Base-by-base conservation (phyloP, 2,113 vertebrate species). In the Eretmochelys imbricata region DNA sequence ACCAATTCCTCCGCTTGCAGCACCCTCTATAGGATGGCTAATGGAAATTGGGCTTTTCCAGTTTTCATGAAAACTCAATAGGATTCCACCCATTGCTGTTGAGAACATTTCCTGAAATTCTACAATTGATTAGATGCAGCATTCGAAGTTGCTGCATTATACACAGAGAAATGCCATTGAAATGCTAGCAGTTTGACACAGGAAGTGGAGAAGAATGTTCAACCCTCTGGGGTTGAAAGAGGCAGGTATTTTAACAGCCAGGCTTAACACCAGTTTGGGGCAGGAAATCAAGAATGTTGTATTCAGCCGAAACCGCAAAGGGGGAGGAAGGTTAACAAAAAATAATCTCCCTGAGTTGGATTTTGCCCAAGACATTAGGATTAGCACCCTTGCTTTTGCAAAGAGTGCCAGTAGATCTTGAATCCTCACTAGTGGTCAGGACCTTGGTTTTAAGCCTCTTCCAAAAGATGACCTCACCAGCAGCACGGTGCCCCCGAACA, bases 281-380 rank as follows among this genome's bases (percentile, higher is more conserved):
- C 24, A 51, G 42, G 65, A 93, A 93, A 93, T 27, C 3, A 91
- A 92, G 84, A 8, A 27, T 65, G 62, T 29, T 53, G 49, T 3
- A 88, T 50, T 93, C 94, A 50, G 12, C 20, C 94, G 62, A 87
- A 93, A 87, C 25, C 20, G 72, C 83, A 86, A 89, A 90, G 62
- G 13, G 11, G 8, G 76, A 84, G 90, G 84, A 72, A 85, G 29
- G 83, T 92, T 24, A 76, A 19, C 87, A 53, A 55, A 25, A 84
- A 87, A 22, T 20, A 22, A 78, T 85, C 91, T 93, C 10, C 25
- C 25, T 82, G 80, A 86, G 20, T 27, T 91, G 87, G 80, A 86
- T 95, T 95, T 93, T 94, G 62, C 57, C 49, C 87, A 84, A 62
- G 35, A 88, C 51, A 48, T 24, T 92, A 93, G 72, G 59, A 93